These are phyloP conservation scores for Octomys mimax DNA, from an alignment of 2,797 vertebrate species.

Conservation along the genomic window DNA sequence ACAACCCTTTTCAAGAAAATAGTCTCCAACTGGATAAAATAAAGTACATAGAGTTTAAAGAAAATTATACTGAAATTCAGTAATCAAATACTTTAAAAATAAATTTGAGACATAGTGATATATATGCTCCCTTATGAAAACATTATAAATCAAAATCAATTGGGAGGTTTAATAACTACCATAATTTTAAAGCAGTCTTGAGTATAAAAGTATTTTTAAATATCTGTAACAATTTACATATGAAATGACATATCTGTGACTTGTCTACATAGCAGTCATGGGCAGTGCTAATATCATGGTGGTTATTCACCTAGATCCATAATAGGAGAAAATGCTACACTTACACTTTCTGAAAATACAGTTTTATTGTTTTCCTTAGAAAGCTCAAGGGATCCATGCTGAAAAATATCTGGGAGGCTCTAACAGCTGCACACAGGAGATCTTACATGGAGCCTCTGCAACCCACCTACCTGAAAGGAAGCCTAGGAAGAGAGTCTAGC, in stretches of 20 bases:
- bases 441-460: background rate
- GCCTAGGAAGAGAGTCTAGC: background rate
- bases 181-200: constrained; percentile 3
- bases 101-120: background rate
- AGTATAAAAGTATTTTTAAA: constrained; percentile 17
- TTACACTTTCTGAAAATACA: constrained; percentile 46
- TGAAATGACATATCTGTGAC: background rate
- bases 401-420: background rate
- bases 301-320: background rate
- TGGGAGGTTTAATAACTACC: background rate
- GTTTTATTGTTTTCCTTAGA: background rate
- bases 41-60: background rate
- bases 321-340: background rate
- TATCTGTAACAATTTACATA: background rate
- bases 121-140: constrained; percentile 52
- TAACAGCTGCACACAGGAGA: background rate
- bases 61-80: constrained; percentile 38
- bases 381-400: background rate
- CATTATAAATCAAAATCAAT: constrained; percentile 39
- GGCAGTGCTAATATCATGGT: background rate
- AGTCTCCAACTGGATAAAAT: background rate
- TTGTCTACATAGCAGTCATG: background rate
- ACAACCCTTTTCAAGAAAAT: background rate
- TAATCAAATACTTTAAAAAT: constrained; percentile 37
- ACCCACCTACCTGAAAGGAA: background rate